phyloP scores from a whole-genome alignment of 1,140 invertebrate species.

The Brachionus calyciflorus region DNA sequence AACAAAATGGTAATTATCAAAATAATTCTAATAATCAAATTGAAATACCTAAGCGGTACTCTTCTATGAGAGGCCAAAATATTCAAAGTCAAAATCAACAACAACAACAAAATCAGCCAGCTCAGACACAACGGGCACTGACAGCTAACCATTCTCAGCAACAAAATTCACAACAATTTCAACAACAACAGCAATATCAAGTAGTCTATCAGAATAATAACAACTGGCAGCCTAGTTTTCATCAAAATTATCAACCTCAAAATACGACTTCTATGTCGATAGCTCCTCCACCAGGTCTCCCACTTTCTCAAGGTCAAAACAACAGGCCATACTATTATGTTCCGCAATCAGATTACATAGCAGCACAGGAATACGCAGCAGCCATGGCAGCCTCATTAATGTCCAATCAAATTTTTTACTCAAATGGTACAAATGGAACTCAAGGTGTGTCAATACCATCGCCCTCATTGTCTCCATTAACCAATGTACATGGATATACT shows the following conservation, averaged over 20 bases:
- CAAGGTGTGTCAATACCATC: not conserved
- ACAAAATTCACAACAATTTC: not conserved
- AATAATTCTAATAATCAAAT: not conserved
- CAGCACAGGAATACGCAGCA: constrained; percentile 7
- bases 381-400: constrained; percentile 13
- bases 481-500: not conserved
- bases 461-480: not conserved
- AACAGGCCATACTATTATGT: constrained; percentile 2
- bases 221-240: constrained; percentile 19
- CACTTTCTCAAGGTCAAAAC: not conserved
- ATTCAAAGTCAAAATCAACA: not conserved
- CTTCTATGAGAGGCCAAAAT: not conserved
- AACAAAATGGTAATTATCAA: too few relatives aligned
- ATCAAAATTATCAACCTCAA: constrained; percentile 12
- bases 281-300: not conserved
- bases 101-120: not conserved
- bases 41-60: not conserved
- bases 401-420: constrained; percentile 11
- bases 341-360: not conserved
- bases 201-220: not conserved
- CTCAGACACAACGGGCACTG: not conserved
- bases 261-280: not conserved
- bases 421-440: not conserved
- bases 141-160: not conserved
- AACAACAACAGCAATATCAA: not conserved